Conservation (phyloP, 2,888 invertebrate genomes). For the Harpagoxenus sublaevis region DNA sequence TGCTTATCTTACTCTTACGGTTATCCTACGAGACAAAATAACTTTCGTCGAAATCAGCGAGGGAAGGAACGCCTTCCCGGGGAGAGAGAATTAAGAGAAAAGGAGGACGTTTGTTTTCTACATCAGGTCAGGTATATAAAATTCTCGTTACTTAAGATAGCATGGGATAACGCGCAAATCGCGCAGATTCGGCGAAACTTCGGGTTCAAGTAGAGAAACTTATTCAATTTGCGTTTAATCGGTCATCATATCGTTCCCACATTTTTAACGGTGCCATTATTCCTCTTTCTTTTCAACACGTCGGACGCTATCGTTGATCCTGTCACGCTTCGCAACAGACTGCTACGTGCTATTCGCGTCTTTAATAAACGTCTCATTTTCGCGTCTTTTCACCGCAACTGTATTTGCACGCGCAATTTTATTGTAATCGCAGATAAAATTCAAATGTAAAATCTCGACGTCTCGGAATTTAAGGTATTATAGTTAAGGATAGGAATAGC, state of each 20-base stretch:
- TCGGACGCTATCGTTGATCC: neutral
- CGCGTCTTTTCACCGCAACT: too few species aligned
- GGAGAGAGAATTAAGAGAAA: neutral
- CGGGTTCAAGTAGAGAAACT: conserved; percentile 4
- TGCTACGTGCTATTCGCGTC: neutral
- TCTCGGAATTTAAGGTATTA: neutral
- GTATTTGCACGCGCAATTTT: neutral
- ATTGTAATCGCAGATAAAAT: neutral
- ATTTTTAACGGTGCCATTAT: neutral
- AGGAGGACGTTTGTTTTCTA: conserved; percentile 25
- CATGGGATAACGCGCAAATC: conserved; percentile 7
- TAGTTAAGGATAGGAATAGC: neutral
- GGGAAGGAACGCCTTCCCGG: conserved; percentile 23
- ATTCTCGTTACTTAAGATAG: conserved; percentile 28
- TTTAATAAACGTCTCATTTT: neutral
- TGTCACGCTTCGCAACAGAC: neutral
- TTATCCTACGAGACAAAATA: conserved; percentile 33
- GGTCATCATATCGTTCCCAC: conserved; percentile 31
- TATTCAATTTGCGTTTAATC: neutral
- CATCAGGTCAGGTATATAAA: conserved; percentile 1
- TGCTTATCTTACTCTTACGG: conserved; percentile 41
- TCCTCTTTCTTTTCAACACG: neutral
- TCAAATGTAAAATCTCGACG: neutral
- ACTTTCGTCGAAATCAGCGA: conserved; percentile 23
- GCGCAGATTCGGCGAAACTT: conserved; percentile 4